phyloP scores from a whole-genome alignment of 2,797 vertebrate species.

The Oophaga sylvatica region DNA sequence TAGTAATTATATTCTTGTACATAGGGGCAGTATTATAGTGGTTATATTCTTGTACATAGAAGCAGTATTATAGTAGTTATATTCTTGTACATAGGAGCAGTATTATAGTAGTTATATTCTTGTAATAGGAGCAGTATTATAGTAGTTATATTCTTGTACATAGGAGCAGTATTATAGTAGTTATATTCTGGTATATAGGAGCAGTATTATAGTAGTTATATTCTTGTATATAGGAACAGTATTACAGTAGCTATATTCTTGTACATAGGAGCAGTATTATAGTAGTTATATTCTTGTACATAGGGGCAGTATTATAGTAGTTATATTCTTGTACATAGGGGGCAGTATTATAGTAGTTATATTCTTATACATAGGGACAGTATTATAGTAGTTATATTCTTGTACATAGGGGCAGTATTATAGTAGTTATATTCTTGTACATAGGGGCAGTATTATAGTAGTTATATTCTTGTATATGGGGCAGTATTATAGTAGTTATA shows the following conservation, averaged over 20 bases:
- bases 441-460: not conserved
- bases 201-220: conserved; percentile 7
- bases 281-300: not conserved
- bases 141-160: conserved; percentile 3
- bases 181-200: too few species aligned
- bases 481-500: conserved; percentile 7
- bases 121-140: not conserved
- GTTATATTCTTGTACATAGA: too few species aligned
- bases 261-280: not conserved
- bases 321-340: too few species aligned
- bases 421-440: not conserved
- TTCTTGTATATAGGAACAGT: not conserved
- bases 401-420: not conserved
- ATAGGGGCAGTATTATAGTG: conserved; percentile 1
- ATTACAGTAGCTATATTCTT: too few species aligned
- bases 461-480: too few species aligned
- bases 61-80: not conserved
- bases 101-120: too few species aligned
- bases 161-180: not conserved
- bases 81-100: not conserved
- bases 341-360: conserved; percentile 7
- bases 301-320: not conserved
- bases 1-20: conserved; percentile 1
- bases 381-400: conserved; percentile 8
- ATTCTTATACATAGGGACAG: not conserved